Evolutionary conservation across 2,797 vertebrate genomes (phyloP), one percentile per base, ranked within the genome.

Genomic region (Halcyon chelicuti): DNA sequence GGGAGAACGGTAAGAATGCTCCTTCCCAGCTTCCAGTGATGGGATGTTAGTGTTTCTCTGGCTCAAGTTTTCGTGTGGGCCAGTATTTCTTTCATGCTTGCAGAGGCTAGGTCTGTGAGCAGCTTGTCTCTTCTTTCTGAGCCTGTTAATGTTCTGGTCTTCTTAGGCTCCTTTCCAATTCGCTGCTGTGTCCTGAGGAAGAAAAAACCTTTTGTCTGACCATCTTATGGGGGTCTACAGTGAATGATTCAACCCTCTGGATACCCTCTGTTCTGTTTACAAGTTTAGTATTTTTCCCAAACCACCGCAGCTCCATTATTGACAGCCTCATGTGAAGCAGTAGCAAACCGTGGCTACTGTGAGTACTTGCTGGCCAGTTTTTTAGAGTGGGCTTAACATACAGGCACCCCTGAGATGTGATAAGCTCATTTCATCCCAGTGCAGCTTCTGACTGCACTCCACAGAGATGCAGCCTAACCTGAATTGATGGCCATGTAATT

Each of bases 101-200:
- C 44, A 77, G 70, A 77, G n/a, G 11, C 21, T 47, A 17, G 5
- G 29, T 94, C n/a, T 55, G 19, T 77, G 47, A 81, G 35, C 29
- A 67, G 52, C 19, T 89, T n/a, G 15, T 57, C 31, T 84, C n/a
- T 62, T 84, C 47, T 68, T 75, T 79, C 44, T 82, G 66, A 79
- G 40, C 13, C 31, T 75, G 10, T 76, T 65, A 22, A n/a, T 40
- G 12, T 58, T 79, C 44, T 73, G 60, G 39, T 58, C 37, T 83
- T 83, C 6, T 1, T 33, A 72, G 31, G 12, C 49, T 78, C 6
- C 51, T 90, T 85, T 78, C 25, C 49, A 28, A 15, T 62, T 76
- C 33, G 42, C 3, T 51, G 39, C 47, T 79, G 37, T 65, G 14
- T 77, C 22, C 28, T 20, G 42, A 63, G 31, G 54, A 86, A 73